Evolutionary conservation across 2,113 vertebrate genomes (phyloP).

Genomic region (Nothocercus nigrocapillus): DNA sequence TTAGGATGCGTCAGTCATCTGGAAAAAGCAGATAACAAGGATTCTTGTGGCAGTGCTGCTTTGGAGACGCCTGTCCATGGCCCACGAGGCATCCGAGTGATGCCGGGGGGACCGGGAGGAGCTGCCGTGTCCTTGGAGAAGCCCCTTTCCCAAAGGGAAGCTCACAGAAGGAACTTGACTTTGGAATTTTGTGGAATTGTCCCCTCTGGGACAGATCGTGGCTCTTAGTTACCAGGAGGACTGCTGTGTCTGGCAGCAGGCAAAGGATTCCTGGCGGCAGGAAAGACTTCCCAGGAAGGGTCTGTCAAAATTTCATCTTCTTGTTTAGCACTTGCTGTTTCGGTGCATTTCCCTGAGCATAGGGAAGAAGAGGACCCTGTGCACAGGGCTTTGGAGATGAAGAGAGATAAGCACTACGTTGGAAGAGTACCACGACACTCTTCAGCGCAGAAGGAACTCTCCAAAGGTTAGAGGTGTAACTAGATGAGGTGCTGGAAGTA

Average conservation of each 20-base stretch:
- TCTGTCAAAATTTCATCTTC: neutral
- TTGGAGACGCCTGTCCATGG: fast-evolving
- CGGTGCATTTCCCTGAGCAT: neutral
- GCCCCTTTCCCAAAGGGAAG: neutral
- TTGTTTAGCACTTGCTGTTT: neutral
- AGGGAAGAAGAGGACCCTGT: neutral
- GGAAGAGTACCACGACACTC: neutral
- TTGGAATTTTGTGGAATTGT: too few species aligned
- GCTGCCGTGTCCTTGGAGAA: neutral
- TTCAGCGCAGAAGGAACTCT: neutral
- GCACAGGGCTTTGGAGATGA: neutral
- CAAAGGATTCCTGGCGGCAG: neutral
- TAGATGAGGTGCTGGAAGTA: neutral
- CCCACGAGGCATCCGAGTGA: neutral
- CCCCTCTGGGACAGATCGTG: neutral
- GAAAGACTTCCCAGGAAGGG: neutral
- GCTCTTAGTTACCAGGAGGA: neutral
- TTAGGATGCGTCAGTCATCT: neutral
- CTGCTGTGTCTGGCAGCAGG: neutral
- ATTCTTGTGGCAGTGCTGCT: neutral
- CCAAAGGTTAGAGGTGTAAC: neutral
- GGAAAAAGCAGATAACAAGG: neutral
- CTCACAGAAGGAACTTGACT: neutral
- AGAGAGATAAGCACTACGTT: neutral
- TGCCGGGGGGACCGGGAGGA: neutral